A percentile compares a stretch with the other conserved stretches of the same genome.
phyloP scores from a whole-genome alignment of 1,140 invertebrate genomes.

The Ectropis grisescens region DNA sequence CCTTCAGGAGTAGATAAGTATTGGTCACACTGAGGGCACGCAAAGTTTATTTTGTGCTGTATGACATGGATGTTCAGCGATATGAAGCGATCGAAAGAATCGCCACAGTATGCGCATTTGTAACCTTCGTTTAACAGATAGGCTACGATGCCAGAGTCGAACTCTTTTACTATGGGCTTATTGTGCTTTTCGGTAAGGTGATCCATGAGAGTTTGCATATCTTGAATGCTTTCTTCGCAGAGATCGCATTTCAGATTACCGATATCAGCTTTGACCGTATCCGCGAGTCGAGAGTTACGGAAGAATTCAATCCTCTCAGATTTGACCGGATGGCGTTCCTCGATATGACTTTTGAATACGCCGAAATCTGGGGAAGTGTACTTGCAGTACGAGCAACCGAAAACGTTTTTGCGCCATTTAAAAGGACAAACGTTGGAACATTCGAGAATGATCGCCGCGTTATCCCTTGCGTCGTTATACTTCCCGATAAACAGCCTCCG shows the following conservation, averaged over 20 bases:
- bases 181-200: constrained; percentile 21
- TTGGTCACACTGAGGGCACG: no score
- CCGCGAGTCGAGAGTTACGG: constrained; percentile 21
- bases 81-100: constrained; percentile 38
- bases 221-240: constrained; percentile 21
- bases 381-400: constrained; percentile 42
- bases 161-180: constrained; percentile 29
- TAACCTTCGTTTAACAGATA: constrained; percentile 36
- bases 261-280: constrained; percentile 49
- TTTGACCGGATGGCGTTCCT: no score
- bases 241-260: constrained; percentile 35
- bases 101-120: constrained; percentile 36
- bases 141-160: constrained; percentile 38
- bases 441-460: constrained; percentile 48
- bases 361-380: constrained; percentile 37
- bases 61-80: constrained; percentile 57
- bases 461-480: constrained; percentile 54
- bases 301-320: constrained; percentile 33
- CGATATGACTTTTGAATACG: constrained; percentile 24
- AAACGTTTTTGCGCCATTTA: constrained; percentile 42
- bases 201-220: constrained; percentile 19
- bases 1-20: no score
- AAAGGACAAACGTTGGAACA: no score
- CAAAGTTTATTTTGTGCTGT: no score
- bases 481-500: no score